Evolutionary conservation across 2,113 vertebrate genomes (phyloP), one percentile per base, ranked within the genome.

Genomic region (Microcebus ravelobensis): DNA sequence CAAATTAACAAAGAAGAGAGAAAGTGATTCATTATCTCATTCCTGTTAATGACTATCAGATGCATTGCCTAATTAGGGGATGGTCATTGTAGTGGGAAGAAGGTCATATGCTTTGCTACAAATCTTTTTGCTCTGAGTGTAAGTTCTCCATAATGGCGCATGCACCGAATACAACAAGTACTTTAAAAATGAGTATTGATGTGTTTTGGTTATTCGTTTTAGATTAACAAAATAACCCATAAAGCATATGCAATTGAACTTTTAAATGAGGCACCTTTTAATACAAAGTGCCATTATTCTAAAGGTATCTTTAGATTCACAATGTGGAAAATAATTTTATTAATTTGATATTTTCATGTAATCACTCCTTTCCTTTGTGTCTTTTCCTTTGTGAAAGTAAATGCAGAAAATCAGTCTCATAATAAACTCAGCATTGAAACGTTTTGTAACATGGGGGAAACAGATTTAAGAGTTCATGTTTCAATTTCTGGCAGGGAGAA

Each of bases 31-130:
- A 99, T 99, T 99, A 99, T 99, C 99, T 98, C 99, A 98, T 99
- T 99, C 99, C 99, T 99, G 98, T 99, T 99, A 99, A 99, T 99
- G 99, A 99, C 99, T 99, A 99, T 99, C 99, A 99, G 99, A 99
- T 99, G 99, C 99, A 99, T 99, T 98, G 98, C 98, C 98, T 99
- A 99, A 99, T 99, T 99, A 99, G 99, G 98, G 98, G 98, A 98
- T 99, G 99, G 99, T 99, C 99, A 98, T 98, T 98, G 98, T 98
- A 98, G 98, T 98, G 97, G 98, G 99, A 98, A 98, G 99, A 99
- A 99, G 99, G 99, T 99, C 99, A 99, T 98, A 98, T 97, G 98
- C 98, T 98, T 98, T 98, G 98, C 98, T 96, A 99, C 99, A 98
- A 98, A 99, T 99, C 98, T 99, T 98, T 98, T 97, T 90, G 74